phyloP scores from a whole-genome alignment of 2,888 invertebrate species.

The Plutella xylostella region DNA sequence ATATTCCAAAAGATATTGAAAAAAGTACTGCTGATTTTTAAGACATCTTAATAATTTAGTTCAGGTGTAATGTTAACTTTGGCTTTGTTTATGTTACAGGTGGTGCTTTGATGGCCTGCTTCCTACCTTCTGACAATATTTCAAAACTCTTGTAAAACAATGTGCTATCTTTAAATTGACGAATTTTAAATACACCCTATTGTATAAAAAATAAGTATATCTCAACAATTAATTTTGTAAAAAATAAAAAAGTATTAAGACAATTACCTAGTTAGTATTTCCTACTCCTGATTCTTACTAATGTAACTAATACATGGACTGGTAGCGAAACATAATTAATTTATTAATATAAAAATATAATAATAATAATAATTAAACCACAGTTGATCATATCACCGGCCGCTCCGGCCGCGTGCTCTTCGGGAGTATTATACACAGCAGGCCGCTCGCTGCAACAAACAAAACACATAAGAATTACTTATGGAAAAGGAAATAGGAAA shows the following conservation, averaged over 20 bases:
- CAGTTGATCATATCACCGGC: conserved; percentile 20
- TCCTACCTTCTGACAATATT: conserved; percentile 28
- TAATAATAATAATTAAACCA: background rate
- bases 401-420: conserved; percentile 62
- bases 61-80: background rate
- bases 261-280: background rate
- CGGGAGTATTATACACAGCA: conserved; percentile 65
- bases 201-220: conserved; percentile 8
- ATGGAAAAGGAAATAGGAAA: too few relatives aligned
- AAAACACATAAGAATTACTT: conserved; percentile 1
- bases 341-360: conserved; percentile 40
- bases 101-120: conserved; percentile 16
- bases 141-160: too few relatives aligned
- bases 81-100: conserved; percentile 8
- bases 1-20: background rate
- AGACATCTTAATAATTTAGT: too few relatives aligned
- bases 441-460: conserved; percentile 64
- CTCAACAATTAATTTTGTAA: too few relatives aligned
- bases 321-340: conserved; percentile 23
- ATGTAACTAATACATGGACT: too few relatives aligned
- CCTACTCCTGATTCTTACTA: too few relatives aligned
- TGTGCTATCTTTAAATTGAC: background rate
- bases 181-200: background rate
- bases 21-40: background rate
- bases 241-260: too few relatives aligned